Evolutionary conservation across 1,140 invertebrate genomes (phyloP), one percentile per base, ranked within the genome.

Genomic region (Micrasema longulum): DNA sequence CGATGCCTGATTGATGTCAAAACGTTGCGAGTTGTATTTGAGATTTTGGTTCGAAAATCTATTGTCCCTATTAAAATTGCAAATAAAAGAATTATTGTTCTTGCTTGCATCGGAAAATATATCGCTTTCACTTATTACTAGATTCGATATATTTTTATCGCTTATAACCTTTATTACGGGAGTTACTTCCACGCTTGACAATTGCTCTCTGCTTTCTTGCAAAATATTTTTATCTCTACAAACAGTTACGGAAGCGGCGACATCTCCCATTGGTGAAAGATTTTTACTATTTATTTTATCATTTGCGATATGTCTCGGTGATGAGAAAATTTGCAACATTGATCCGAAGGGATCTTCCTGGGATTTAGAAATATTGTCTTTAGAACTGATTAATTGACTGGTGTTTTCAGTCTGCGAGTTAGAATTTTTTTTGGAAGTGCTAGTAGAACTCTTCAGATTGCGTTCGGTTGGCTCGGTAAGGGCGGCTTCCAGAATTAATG

Each of bases 401-500:
- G 18, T 11, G 41, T 22, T 60, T 4, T 55, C 41, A 22, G 11
- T 12, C 12, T 38, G 9, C 18, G 55, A 38, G 20, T 9, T 60
- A 20, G 36, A 18, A 16, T 26, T n/a, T 36, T 9, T 36, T 14
- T 9, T 53, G 10, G 45, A 35, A n/a, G 31, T 5, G 16, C 50
- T 23, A n/a, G 12, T 36, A n/a, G 31, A 36, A 45, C 14, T 68
- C 2, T 69, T 1, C 55, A 31, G 4, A 23, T n/a, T 45, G 11
- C 26, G 26, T 1, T 12, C 16, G 23, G 11, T n/a, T 55, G n/a
- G 22, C 6, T 55, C 20, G 12, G n/a, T n/a, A 35, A 38, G 14
- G n/a, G 35, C 38, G 50, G 63, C 11, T 47, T 69, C 72, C 77
- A 82, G 55, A 20, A 83, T 26, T 36, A 78, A 14, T 5, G 77